Percentiles rank a stretch among this genome's conserved stretches.
Conservation (phyloP, 2,113 vertebrate genomes). For the Argyrosomus japonicus region DNA sequence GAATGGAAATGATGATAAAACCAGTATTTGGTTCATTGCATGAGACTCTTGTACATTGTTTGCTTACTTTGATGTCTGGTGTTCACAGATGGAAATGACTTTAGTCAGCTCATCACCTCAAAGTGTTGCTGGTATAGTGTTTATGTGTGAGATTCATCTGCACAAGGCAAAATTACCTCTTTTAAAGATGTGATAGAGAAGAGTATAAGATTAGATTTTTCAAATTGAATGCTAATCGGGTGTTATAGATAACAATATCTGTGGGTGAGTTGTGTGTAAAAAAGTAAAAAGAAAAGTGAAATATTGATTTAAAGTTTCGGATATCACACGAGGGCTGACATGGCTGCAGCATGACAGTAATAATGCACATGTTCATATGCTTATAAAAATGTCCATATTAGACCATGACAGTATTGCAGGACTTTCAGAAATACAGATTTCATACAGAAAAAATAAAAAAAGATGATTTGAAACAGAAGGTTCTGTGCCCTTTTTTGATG, state of each 20-base stretch:
- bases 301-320: constrained; percentile 20
- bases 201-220: constrained; percentile 30
- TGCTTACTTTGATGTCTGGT: constrained; percentile 42
- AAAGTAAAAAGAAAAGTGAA: constrained; percentile 4
- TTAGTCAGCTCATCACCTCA: background rate
- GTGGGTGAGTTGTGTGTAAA: constrained; percentile 1
- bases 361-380: background rate
- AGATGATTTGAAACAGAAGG: background rate
- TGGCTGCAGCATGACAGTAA: background rate
- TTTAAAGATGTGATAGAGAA: constrained; percentile 18
- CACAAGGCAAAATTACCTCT: constrained; percentile 20
- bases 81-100: constrained; percentile 6
- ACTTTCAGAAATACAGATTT: background rate
- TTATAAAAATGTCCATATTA: background rate
- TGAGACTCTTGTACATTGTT: constrained; percentile 23
- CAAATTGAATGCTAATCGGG: constrained; percentile 16
- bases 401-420: background rate
- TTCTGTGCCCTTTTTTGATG: background rate
- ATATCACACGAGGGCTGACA: background rate
- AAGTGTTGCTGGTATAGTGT: background rate
- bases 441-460: background rate
- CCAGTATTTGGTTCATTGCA: constrained; percentile 26
- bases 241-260: constrained; percentile 24
- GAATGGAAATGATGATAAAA: constrained; percentile 41
- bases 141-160: constrained; percentile 4